Base-by-base conservation (phyloP, 2,888 invertebrate genomes). In the Dryomyza anilis region DNA sequence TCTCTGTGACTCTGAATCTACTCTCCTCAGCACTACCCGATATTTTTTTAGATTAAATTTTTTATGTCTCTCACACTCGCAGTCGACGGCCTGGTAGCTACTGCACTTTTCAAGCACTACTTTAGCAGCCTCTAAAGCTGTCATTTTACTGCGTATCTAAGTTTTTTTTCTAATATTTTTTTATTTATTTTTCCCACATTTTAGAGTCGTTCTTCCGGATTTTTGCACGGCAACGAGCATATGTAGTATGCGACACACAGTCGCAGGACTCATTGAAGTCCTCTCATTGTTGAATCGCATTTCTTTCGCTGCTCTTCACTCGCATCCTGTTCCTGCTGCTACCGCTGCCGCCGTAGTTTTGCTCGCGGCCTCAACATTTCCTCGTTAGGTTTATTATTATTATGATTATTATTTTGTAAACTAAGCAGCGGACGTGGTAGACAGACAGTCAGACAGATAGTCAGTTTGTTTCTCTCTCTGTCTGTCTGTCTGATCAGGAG, bases 321-420 rank as follows among this genome's bases (percentile, higher is more conserved):
- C 25, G 7, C 27, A 6, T n/a, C n/a, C 10, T 50, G 1, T 7
- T 2, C 8, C 5, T 19, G 2, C 1, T 23, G 3, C 14, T 33
- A n/a, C 14, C 16, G 3, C 30, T 53, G n/a, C 16, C 16, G 7
- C 12, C 21, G n/a, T 56, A 36, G 33, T 23, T 39, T n/a, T 56
- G 19, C 21, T 56, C 23, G n/a, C n/a, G 39, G 39, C 27, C 16
- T 16, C 19, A 21, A 60, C 48, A 50, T 61, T 61, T 50, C 52
- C 52, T 52, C 30, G 58, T 58, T 61, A 61, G 36, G 43, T 61
- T 61, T 61, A 61, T 61, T 61, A n/a, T n/a, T n/a, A 61, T 61
- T 53, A 52, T 61, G 27, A 61, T 61, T 61, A 61, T 61, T 61
- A 61, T 52, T 60, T 61, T 21, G 52, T 61, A 23, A 56, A 27